A percentile compares a stretch with the other conserved stretches of the same genome.
Evolutionary conservation across 2,888 invertebrate genomes (phyloP).

Genomic region (Euplagia quadripunctaria): DNA sequence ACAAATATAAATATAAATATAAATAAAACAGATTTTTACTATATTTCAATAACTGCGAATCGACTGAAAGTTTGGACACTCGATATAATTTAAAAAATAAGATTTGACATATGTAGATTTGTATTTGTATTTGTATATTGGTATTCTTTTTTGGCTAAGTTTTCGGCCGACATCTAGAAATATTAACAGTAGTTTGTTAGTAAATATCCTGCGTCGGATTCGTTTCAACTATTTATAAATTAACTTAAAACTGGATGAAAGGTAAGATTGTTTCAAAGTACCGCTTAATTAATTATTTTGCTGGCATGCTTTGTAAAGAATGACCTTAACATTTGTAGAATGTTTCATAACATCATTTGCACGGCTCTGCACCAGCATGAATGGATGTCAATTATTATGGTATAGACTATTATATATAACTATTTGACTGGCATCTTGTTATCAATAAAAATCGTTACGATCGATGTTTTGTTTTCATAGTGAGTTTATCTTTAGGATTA

Average conservation of each 20-base stretch:
- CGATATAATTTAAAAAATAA: neutral
- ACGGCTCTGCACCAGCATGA: slow-evolving; percentile 14
- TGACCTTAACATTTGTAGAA: slow-evolving; percentile 31
- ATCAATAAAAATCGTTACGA: no score
- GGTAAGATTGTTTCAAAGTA: slow-evolving; percentile 62
- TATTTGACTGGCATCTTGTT: neutral
- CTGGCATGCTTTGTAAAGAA: slow-evolving; percentile 63
- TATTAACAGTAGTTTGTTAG: neutral
- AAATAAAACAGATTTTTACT: no score
- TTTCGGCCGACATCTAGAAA: neutral
- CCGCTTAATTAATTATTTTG: slow-evolving; percentile 66
- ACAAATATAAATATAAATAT: no score
- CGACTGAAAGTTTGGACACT: neutral
- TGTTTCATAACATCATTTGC: slow-evolving; percentile 21
- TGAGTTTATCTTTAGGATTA: no score
- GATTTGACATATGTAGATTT: neutral
- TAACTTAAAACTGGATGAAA: slow-evolving; percentile 34
- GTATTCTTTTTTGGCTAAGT: neutral
- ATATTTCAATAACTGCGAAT: neutral
- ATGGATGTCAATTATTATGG: slow-evolving; percentile 18
- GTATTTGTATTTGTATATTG: neutral
- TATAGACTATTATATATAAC: neutral
- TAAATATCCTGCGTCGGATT: neutral
- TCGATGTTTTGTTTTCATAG: no score
- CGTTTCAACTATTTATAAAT: neutral